Base-by-base conservation (phyloP, 2,888 invertebrate genomes). In the Carterocephalus palaemon region DNA sequence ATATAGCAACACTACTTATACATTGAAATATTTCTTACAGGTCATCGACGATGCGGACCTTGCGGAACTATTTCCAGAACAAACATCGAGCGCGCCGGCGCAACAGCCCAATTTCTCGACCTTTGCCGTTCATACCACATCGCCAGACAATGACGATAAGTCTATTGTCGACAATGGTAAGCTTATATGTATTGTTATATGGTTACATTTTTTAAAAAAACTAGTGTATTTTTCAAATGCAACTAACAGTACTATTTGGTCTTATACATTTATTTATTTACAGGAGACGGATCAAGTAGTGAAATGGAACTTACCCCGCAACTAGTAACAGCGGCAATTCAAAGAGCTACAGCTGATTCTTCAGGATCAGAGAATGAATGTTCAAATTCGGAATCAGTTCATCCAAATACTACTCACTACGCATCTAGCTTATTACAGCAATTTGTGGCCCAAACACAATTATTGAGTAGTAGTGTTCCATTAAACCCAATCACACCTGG, bases 21-120 rank as follows among this genome's bases (percentile, higher is more conserved):
- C 40, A 43, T 34, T 41, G 28, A 54, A 57, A 62, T 61, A 57
- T 50, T 52, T 63, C 65, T 51, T 47, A 41, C 80, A 91, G 86
- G 92, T 93, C 68, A 92, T 93, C 68, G 91, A 93, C 69, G 92
- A 93, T 76, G 93, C 93, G 69, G 93, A 93, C 77, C 81, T 93
- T 58, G 93, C 93, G 54, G 93, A 92, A 56, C 90, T 94, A 71
- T 82, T 94, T 67, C 93, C 93, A 46, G 93, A 93, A 67, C 92
- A 91, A 69, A 90, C 82, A 64, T 62, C 84, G 70, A 73, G 75
- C 77, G 79, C 83, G 80, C 74, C 83, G 78, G 86, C 89, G 62
- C 90, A 68, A 88, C 90, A 74, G 88, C 88, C 69, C 82, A 90
- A 69, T 89, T 91, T 72, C 88, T 80, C 74, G 83, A 87, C 62